Evolutionary conservation across 2,888 invertebrate species (phyloP).

Genomic region (Apamea sordens): DNA sequence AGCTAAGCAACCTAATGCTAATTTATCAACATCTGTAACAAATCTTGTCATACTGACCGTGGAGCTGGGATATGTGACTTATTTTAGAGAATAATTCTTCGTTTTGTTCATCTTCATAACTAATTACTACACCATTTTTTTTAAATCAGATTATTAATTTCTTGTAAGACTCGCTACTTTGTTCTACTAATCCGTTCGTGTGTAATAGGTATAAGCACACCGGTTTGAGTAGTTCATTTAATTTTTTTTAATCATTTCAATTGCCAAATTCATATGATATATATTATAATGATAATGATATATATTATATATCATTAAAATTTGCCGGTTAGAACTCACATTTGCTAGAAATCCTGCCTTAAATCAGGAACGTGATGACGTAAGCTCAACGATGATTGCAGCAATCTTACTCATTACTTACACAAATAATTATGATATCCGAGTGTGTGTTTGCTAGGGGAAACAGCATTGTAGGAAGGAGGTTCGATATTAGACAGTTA

Average conservation of each 20-base stretch:
- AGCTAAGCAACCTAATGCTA: too few species aligned
- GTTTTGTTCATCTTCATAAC: neutral
- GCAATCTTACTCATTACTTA: slow-evolving; percentile 34
- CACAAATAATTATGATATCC: slow-evolving; percentile 5
- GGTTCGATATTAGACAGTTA: slow-evolving; percentile 1
- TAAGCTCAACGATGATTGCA: slow-evolving; percentile 44
- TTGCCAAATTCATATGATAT: slow-evolving; percentile 56
- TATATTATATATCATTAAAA: too few species aligned
- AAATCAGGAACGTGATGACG: slow-evolving; percentile 45
- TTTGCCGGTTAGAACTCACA: slow-evolving; percentile 41
- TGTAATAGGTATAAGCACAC: slow-evolving; percentile 22
- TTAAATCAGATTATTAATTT: neutral
- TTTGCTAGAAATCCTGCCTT: slow-evolving; percentile 47
- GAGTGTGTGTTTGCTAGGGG: slow-evolving; percentile 7
- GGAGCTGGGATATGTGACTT: neutral
- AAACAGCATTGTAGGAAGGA: slow-evolving; percentile 16
- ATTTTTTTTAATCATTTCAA: slow-evolving; percentile 51
- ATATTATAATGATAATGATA: too few species aligned
- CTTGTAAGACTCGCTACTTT: neutral
- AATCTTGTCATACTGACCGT: neutral
- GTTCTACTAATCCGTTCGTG: slow-evolving; percentile 21
- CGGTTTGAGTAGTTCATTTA: slow-evolving; percentile 32
- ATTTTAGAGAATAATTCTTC: neutral
- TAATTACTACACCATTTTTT: neutral
- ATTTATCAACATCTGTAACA: neutral